Evolutionary conservation across 2,888 invertebrate genomes (phyloP), one percentile per base, ranked within the genome.

Genomic region (Lottia scabra): DNA sequence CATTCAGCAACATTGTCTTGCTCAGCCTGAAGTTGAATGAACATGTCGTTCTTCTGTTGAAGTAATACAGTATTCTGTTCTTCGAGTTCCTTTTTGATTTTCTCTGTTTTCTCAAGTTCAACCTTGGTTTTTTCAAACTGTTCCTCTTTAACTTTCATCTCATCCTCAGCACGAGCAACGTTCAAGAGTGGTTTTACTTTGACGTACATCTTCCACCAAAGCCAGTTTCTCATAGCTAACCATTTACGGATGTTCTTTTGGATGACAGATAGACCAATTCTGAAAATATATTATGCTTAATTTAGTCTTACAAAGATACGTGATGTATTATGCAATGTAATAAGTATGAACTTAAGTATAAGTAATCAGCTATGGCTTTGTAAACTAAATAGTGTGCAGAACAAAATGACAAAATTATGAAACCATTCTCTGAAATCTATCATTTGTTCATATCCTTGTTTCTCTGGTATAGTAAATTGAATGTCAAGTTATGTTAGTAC

Each of bases 191-290:
- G 98, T 27, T 65, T 65, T 19, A 65, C 43, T 19, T 65, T 56
- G 56, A 23, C 94, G 96, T 98, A 98, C 93, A 99, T 91, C 92
- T 97, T 97, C 96, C 97, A 99, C 99, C 99, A 99, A 90, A 96
- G 95, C 98, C 99, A 99, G 91, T 96, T 98, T 91, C 98, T 96
- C 90, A 99, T 94, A 91, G 96, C 94, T 92, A 98, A 93, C 94
- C 98, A 99, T 91, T 96, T 96, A 92, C 98, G 96, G 93, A 99
- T 94, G 93, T 98, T 99, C 91, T 98, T 95, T 92, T 99, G 99
- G 91, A 98, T 46, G 30, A 68, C 43, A 87, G 96, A 93, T 13
- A 56, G 62, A 27, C 56, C 56, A 56, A 56, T 23, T 56, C 56
- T 56, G 56, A 38, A 38, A 38, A 96, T 90, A 99, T 95, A 93